A percentile compares a stretch with the other conserved stretches of the same genome.
phyloP scores from a whole-genome alignment of 1,140 invertebrate species.

The Rhagoletis zephyria region DNA sequence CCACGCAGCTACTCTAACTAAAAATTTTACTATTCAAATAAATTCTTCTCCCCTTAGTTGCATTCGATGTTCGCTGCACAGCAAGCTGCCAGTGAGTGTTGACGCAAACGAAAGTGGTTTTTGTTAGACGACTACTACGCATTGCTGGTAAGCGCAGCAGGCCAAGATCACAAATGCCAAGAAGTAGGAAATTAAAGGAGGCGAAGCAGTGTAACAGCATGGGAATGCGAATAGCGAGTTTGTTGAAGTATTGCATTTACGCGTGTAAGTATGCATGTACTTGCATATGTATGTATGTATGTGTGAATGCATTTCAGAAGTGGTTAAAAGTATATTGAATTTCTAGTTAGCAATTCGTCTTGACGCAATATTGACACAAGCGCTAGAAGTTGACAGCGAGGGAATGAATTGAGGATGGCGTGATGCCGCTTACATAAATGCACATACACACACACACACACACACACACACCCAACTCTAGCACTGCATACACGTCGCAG shows the following conservation, averaged over 20 bases:
- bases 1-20: neutral
- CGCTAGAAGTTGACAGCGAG: neutral
- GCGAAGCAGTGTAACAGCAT: neutral
- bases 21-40: neutral
- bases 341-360: constrained; percentile 28
- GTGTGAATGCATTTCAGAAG: neutral
- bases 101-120: constrained; percentile 35
- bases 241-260: constrained; percentile 4
- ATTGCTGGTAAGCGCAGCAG: neutral
- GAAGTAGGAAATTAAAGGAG: neutral
- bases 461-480: neutral
- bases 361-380: constrained; percentile 31
- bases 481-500: neutral
- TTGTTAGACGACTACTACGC: neutral
- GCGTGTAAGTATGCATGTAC: neutral
- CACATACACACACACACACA: neutral
- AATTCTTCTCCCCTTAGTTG: neutral
- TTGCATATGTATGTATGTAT: neutral
- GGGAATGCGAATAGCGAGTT: neutral
- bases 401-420: neutral
- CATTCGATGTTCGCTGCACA: neutral
- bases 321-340: neutral
- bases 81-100: neutral
- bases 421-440: neutral
- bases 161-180: neutral